Evolutionary conservation across 1,140 invertebrate species (phyloP).

Genomic region (Bombus polaris): DNA sequence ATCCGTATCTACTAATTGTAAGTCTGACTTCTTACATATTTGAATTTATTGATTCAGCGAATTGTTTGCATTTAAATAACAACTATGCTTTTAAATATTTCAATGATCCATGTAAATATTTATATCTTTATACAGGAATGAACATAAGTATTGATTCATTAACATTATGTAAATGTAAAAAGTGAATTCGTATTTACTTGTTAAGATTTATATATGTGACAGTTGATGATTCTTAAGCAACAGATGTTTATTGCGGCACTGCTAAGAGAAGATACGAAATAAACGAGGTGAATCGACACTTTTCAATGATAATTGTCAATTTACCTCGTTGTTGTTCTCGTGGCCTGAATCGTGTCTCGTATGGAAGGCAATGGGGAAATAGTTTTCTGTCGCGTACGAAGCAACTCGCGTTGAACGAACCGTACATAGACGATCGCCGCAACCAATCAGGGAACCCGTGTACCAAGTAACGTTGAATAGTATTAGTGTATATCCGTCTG

Average conservation of each 20-base stretch:
- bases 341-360: constrained; percentile 46
- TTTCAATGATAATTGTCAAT: constrained; percentile 79
- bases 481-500: constrained; percentile 22
- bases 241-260: background rate
- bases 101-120: background rate
- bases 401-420: constrained; percentile 70
- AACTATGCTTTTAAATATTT: background rate
- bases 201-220: background rate
- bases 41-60: background rate
- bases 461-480: constrained; percentile 39
- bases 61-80: background rate
- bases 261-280: constrained; percentile 30
- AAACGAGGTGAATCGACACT: constrained; percentile 72
- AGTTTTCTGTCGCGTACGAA: constrained; percentile 4
- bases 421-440: constrained; percentile 56
- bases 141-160: constrained; percentile 11
- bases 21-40: too few relatives aligned
- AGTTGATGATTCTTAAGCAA: background rate
- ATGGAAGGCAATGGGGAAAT: constrained; percentile 57
- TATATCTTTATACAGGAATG: background rate
- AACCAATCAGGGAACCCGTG: constrained; percentile 50
- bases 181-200: background rate
- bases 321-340: constrained; percentile 71
- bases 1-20: background rate
- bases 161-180: constrained; percentile 16